phyloP scores from a whole-genome alignment of 1,140 invertebrate genomes.

The Drosophila equinoxialis region DNA sequence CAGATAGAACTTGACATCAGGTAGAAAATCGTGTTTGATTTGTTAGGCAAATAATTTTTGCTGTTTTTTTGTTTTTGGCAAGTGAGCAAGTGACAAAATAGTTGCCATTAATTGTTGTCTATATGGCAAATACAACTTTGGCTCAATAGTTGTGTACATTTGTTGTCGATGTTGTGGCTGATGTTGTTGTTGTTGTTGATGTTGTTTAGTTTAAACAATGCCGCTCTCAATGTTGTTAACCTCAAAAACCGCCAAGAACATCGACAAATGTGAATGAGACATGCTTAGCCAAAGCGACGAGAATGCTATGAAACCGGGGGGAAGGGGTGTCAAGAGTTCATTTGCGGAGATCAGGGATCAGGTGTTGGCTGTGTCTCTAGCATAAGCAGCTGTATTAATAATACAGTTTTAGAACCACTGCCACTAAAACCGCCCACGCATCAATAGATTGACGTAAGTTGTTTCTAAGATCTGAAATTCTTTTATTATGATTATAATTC shows the following conservation, averaged over 20 bases:
- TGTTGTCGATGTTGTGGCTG: slow-evolving; percentile 11
- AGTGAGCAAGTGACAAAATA: slow-evolving; percentile 71
- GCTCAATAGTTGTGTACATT: slow-evolving; percentile 43
- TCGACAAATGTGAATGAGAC: slow-evolving; percentile 67
- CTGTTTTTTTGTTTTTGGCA: slow-evolving; percentile 48
- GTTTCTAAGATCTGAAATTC: slow-evolving; percentile 19
- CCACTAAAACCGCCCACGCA: slow-evolving; percentile 9
- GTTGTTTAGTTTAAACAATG: slow-evolving; percentile 50
- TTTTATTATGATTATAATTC: slow-evolving; percentile 36
- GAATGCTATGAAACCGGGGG: not conserved
- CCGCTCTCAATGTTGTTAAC: slow-evolving; percentile 74
- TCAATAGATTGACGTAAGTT: slow-evolving; percentile 47
- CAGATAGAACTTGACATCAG: slow-evolving; percentile 47
- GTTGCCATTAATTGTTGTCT: slow-evolving; percentile 73
- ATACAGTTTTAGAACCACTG: slow-evolving; percentile 16
- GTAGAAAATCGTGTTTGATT: slow-evolving; percentile 65
- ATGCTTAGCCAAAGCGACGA: not conserved
- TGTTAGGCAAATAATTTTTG: slow-evolving; percentile 68
- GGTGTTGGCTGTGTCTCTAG: slow-evolving; percentile 16
- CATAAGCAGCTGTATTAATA: slow-evolving; percentile 5
- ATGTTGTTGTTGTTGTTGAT: slow-evolving; percentile 19
- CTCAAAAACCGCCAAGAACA: slow-evolving; percentile 81
- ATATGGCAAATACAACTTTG: slow-evolving; percentile 67
- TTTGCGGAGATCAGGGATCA: slow-evolving; percentile 17
- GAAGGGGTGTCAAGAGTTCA: not conserved